These are phyloP conservation scores for Drosophila prosaltans DNA, from an alignment of 1,140 invertebrate genomes.

Conservation along the genomic window DNA sequence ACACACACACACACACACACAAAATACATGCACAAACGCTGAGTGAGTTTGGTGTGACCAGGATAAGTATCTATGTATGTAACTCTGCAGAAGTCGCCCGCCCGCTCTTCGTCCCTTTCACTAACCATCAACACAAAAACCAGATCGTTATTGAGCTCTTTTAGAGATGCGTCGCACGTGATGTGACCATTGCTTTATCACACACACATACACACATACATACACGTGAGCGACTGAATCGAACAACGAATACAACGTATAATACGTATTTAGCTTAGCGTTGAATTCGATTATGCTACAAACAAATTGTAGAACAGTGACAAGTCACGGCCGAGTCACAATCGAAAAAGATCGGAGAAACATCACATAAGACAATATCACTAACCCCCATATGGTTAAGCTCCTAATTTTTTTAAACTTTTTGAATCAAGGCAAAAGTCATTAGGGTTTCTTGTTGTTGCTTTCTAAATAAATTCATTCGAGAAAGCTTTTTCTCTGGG, in stretches of 20 bases:
- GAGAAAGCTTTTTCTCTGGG: no score
- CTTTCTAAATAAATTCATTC: no score
- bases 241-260: background rate
- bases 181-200: conserved; percentile 9
- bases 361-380: background rate
- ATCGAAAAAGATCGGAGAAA: conserved; percentile 10
- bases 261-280: background rate
- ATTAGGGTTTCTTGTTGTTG: no score
- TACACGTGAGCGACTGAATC: conserved; percentile 9
- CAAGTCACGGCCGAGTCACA: background rate
- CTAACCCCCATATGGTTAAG: no score
- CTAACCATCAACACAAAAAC: conserved; percentile 39
- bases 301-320: conserved; percentile 2
- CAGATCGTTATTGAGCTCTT: conserved; percentile 36
- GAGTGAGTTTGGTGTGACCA: conserved; percentile 27
- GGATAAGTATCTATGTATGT: conserved; percentile 28
- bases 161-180: conserved; percentile 9
- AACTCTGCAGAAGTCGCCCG: background rate
- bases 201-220: background rate
- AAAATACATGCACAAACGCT: conserved; percentile 8
- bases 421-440: no score
- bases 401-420: no score
- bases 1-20: conserved; percentile 23
- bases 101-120: background rate
- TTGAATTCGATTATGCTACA: conserved; percentile 8